phyloP scores from a whole-genome alignment of 2,797 vertebrate species.

The Anabacerthia variegaticeps region DNA sequence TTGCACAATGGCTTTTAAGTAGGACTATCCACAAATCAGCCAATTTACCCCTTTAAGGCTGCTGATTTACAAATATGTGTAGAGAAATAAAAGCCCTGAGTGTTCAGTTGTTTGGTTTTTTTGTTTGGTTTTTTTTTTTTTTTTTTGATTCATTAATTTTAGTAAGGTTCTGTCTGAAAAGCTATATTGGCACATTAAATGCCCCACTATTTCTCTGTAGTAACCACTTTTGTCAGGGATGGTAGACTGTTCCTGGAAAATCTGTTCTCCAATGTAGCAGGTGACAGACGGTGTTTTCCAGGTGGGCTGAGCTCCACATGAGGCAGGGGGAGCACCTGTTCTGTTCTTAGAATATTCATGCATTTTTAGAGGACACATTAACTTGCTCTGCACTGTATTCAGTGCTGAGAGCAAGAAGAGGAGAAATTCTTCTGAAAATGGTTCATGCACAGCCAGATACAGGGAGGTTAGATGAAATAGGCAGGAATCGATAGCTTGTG shows the following conservation, averaged over 20 bases:
- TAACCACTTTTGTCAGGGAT: background rate
- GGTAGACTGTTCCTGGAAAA: slow-evolving; percentile 25
- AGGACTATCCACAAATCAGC: background rate
- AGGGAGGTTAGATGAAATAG: background rate
- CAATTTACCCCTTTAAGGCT: background rate
- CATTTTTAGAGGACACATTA: slow-evolving; percentile 14
- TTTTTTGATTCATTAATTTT: slow-evolving; percentile 14
- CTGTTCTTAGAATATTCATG: slow-evolving; percentile 42
- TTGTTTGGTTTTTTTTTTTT: background rate
- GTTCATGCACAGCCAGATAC: background rate
- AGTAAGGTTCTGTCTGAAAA: slow-evolving; percentile 18
- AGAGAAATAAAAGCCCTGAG: background rate
- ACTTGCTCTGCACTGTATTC: background rate
- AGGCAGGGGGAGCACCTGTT: slow-evolving; percentile 67
- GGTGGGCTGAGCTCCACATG: slow-evolving; percentile 56
- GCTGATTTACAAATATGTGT: background rate
- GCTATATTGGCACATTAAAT: background rate
- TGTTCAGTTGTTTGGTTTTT: background rate
- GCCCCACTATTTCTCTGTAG: background rate
- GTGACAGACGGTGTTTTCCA: slow-evolving; percentile 48
- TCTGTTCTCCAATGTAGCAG: background rate
- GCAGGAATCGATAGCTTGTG: slow-evolving; percentile 29
- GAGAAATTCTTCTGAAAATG: background rate
- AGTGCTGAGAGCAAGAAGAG: background rate
- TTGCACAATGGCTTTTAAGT: background rate